phyloP scores from a whole-genome alignment of 1,140 invertebrate genomes.

The Teleopsis dalmanni region DNA sequence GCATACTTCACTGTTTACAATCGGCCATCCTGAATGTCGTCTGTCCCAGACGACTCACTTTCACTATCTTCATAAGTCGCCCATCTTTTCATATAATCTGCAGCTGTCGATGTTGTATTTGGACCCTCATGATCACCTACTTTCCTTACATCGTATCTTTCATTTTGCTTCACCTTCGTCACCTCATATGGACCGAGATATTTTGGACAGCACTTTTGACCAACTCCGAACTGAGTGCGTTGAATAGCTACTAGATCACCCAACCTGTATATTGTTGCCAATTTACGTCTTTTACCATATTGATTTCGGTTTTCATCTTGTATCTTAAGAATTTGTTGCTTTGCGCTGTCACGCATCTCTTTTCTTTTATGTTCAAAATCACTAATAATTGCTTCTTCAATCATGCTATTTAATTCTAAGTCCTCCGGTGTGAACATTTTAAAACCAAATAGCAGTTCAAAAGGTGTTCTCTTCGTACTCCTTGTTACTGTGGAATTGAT shows the following conservation, averaged over 20 bases:
- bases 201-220: conserved; percentile 28
- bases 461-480: no score
- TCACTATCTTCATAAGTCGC: no score
- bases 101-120: conserved; percentile 18
- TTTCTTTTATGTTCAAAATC: no score
- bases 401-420: no score
- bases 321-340: conserved; percentile 32
- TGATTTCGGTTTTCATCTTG: conserved; percentile 30
- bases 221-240: conserved; percentile 31
- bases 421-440: no score
- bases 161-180: conserved; percentile 16
- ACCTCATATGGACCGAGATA: conserved; percentile 34
- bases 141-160: conserved; percentile 25
- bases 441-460: no score
- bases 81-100: conserved; percentile 33
- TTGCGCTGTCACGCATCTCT: no score
- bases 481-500: no score
- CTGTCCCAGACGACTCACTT: no score
- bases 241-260: conserved; percentile 40
- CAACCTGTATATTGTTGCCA: conserved; percentile 20
- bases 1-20: no score
- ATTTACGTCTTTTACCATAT: conserved; percentile 28
- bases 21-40: no score
- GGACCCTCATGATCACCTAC: conserved; percentile 22
- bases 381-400: no score